Evolutionary conservation across 2,797 vertebrate species (phyloP).

Genomic region (Peromyscus eremicus): DNA sequence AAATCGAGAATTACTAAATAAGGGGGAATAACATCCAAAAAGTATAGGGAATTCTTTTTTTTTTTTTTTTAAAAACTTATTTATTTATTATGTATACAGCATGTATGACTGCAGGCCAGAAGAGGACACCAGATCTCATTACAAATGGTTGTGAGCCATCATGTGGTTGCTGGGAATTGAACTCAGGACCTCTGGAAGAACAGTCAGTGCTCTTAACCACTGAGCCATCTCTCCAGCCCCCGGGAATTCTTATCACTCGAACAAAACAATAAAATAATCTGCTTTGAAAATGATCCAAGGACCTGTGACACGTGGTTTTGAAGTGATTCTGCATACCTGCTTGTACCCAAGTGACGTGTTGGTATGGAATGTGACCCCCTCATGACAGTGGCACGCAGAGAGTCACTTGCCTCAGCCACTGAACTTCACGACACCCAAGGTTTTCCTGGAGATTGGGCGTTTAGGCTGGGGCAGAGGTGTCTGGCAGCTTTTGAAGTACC

Average conservation of each 20-base stretch:
- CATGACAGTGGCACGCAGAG: not conserved
- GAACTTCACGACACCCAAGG: not conserved
- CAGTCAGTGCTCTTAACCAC: no score
- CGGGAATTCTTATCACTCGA: not conserved
- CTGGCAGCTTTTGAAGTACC: not conserved
- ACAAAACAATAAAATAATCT: not conserved
- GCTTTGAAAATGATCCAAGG: not conserved
- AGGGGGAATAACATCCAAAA: not conserved
- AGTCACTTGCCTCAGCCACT: not conserved
- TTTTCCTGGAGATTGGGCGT: not conserved
- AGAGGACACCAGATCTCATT: no score
- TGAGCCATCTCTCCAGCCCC: no score
- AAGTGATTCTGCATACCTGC: not conserved
- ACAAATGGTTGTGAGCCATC: no score
- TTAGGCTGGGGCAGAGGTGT: not conserved
- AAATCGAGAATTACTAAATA: not conserved
- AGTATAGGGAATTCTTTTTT: not conserved
- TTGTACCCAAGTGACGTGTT: not conserved
- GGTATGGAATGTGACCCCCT: not conserved
- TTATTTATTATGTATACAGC: no score
- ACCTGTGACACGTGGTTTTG: not conserved
- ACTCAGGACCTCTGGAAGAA: no score
- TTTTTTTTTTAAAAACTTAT: no score
- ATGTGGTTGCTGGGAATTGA: no score
- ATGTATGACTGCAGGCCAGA: no score